These are phyloP conservation scores for Myrmecophaga tridactyla DNA, from an alignment of 2,113 vertebrate species.

Conservation along the genomic window DNA sequence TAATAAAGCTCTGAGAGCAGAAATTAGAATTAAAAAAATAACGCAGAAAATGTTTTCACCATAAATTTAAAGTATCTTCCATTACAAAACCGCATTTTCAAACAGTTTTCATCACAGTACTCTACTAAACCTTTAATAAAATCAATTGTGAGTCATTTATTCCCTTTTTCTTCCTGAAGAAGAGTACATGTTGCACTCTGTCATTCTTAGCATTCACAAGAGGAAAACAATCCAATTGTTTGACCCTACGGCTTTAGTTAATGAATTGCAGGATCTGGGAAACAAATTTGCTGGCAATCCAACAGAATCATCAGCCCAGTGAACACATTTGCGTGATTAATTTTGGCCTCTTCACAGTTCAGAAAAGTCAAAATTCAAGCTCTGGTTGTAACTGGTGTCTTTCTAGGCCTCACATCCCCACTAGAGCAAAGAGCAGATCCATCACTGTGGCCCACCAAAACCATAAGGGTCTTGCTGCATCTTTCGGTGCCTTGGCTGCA, in stretches of 20 bases:
- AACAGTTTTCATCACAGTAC: neutral
- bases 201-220: conserved; percentile 2
- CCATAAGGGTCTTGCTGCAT: neutral
- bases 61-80: neutral
- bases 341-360: neutral
- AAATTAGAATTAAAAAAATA: neutral
- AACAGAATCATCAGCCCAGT: neutral
- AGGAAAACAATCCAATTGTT: neutral
- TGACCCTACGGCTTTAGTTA: neutral
- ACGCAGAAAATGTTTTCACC: rapidly evolving
- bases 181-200: neutral
- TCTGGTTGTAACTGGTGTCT: neutral
- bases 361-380: neutral
- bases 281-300: neutral
- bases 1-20: rapidly evolving
- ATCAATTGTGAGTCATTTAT: conserved; percentile 6
- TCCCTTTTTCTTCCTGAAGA: neutral
- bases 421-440: neutral
- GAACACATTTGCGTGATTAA: neutral
- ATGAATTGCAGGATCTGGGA: neutral
- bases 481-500: neutral
- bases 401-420: neutral
- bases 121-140: neutral
- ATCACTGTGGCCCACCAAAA: neutral
- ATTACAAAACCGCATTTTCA: neutral